Conservation (phyloP, 2,113 vertebrate species). For the Albula goreensis region DNA sequence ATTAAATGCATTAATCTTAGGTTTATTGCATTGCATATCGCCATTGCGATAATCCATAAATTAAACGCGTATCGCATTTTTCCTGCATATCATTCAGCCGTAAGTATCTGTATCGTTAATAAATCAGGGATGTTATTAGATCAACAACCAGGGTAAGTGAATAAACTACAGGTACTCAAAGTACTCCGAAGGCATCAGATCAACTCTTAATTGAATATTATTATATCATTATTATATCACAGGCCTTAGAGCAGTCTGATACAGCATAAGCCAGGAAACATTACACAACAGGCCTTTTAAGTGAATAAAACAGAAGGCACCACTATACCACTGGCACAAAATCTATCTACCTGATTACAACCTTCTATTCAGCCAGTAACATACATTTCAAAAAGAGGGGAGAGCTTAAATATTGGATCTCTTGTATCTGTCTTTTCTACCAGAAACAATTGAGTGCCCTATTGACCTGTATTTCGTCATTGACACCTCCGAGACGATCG, state of each 20-base stretch:
- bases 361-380: background rate
- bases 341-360: background rate
- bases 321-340: background rate
- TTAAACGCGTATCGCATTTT: no score
- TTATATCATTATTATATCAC: no score
- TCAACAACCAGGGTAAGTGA: background rate
- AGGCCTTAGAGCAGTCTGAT: background rate
- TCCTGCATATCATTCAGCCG: no score
- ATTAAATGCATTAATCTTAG: no score
- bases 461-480: constrained; percentile 90
- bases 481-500: constrained; percentile 94
- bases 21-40: no score
- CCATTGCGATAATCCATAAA: no score
- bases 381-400: background rate
- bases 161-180: background rate
- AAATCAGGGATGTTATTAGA: no score
- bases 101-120: no score
- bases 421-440: background rate
- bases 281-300: background rate
- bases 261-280: background rate
- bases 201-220: no score
- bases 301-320: background rate
- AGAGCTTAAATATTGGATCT: background rate
- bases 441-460: constrained; percentile 81
- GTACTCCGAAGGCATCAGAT: no score